Percentiles rank a stretch among this genome's conserved stretches.
These are phyloP conservation scores for Oryctes rhinoceros DNA, from an alignment of 1,140 invertebrate species.

Conservation along the genomic window DNA sequence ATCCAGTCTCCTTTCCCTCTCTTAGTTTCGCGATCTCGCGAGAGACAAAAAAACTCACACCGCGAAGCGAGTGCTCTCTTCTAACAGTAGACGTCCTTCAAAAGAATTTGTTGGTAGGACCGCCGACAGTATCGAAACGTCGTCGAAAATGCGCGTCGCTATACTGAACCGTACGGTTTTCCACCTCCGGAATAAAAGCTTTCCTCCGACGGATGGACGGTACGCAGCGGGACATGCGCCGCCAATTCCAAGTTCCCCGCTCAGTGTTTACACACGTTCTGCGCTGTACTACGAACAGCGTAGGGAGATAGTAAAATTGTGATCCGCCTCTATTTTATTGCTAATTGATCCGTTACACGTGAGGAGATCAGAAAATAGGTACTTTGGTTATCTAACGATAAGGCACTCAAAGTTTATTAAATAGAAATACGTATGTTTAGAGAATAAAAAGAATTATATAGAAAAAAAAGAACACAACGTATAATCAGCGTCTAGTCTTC, in stretches of 20 bases:
- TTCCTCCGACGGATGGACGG: background rate
- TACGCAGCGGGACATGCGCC: background rate
- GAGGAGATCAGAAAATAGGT: background rate
- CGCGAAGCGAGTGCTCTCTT: background rate
- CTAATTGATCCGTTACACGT: background rate
- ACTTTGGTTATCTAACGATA: too few relatives aligned
- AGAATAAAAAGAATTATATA: too few relatives aligned
- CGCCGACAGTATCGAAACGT: background rate
- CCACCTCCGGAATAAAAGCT: slow-evolving; percentile 7
- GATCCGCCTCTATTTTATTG: background rate
- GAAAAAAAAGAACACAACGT: too few relatives aligned
- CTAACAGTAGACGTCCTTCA: background rate
- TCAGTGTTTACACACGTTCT: background rate
- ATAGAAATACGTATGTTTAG: too few relatives aligned
- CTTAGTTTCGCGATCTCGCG: too few relatives aligned
- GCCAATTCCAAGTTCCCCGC: too few relatives aligned
- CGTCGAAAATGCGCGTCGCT: background rate
- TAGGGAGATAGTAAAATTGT: background rate
- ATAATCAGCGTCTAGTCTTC: too few relatives aligned
- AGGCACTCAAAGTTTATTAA: too few relatives aligned
- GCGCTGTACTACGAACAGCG: background rate
- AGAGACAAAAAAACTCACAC: too few relatives aligned
- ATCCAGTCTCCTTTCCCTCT: too few relatives aligned
- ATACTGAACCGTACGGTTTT: slow-evolving; percentile 1
- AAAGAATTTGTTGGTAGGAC: background rate